Conservation (phyloP, 2,113 vertebrate genomes). For the Leiothrix lutea region DNA sequence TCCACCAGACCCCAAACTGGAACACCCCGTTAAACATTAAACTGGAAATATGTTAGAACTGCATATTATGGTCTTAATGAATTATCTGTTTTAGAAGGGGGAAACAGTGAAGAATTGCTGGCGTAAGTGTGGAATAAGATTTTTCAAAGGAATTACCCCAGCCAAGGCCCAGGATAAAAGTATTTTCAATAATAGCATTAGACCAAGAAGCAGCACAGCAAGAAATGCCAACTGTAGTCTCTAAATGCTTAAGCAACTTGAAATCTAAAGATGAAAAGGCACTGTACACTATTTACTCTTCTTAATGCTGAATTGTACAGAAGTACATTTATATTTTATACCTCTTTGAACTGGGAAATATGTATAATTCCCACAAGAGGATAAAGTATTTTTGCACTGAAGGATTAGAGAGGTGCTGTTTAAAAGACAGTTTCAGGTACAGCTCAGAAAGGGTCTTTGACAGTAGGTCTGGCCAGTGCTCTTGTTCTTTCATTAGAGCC, state of each 20-base stretch:
- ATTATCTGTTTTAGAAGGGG: slow-evolving; percentile 17
- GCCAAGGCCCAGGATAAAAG: slow-evolving; percentile 55
- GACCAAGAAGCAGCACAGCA: slow-evolving; percentile 51
- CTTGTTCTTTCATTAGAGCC: not conserved
- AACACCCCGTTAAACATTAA: accelerated
- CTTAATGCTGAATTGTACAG: slow-evolving; percentile 63
- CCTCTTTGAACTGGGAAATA: slow-evolving; percentile 55
- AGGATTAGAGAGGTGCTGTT: slow-evolving; percentile 38
- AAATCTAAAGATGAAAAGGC: slow-evolving; percentile 65
- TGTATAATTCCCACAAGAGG: slow-evolving; percentile 56
- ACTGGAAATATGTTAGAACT: not conserved
- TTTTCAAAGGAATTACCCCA: slow-evolving; percentile 57
- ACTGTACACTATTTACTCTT: slow-evolving; percentile 57
- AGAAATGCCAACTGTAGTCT: slow-evolving; percentile 61
- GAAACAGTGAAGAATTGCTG: slow-evolving; percentile 31
- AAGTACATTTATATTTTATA: slow-evolving; percentile 65
- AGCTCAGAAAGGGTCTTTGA: not conserved
- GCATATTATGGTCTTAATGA: not conserved
- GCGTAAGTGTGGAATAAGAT: slow-evolving; percentile 8
- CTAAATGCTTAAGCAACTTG: slow-evolving; percentile 62
- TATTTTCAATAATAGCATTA: slow-evolving; percentile 66
- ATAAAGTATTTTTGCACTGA: slow-evolving; percentile 46
- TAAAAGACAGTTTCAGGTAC: slow-evolving; percentile 29
- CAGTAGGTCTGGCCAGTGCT: not conserved
- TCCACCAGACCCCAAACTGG: not conserved